These are phyloP conservation scores for Miichthys miiuy DNA, from an alignment of 2,797 vertebrate genomes.

Conservation along the genomic window DNA sequence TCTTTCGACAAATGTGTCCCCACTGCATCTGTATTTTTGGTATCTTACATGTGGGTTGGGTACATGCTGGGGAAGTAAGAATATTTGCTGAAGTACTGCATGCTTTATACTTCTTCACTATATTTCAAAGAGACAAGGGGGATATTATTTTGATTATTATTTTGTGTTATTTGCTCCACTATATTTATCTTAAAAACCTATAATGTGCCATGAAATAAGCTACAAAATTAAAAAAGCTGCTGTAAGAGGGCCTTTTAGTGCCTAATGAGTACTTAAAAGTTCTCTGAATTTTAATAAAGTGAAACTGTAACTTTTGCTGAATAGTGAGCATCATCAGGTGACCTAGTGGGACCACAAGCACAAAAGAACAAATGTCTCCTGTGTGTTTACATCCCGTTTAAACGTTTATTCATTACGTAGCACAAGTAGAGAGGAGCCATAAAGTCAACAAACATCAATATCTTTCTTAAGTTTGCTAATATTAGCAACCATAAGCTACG, in stretches of 20 bases:
- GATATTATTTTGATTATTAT: background rate
- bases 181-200: slow-evolving; percentile 4
- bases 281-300: too few relatives aligned
- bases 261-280: too few relatives aligned
- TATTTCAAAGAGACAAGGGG: background rate
- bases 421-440: background rate
- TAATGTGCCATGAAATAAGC: slow-evolving; percentile 1
- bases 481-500: background rate
- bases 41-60: background rate
- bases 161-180: background rate
- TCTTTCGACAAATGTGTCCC: background rate
- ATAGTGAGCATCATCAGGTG: background rate
- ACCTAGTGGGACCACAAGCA: background rate
- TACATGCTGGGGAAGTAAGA: background rate
- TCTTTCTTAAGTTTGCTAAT: background rate
- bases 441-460: background rate
- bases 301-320: background rate
- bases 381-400: background rate
- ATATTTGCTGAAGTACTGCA: background rate
- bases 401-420: background rate
- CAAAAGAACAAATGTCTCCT: background rate
- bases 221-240: background rate
- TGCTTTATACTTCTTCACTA: background rate
- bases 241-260: background rate
- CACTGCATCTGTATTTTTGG: background rate